A percentile compares a stretch with the other conserved stretches of the same genome.
phyloP scores from a whole-genome alignment of 1,140 invertebrate genomes.

The Cotesia glomerata region DNA sequence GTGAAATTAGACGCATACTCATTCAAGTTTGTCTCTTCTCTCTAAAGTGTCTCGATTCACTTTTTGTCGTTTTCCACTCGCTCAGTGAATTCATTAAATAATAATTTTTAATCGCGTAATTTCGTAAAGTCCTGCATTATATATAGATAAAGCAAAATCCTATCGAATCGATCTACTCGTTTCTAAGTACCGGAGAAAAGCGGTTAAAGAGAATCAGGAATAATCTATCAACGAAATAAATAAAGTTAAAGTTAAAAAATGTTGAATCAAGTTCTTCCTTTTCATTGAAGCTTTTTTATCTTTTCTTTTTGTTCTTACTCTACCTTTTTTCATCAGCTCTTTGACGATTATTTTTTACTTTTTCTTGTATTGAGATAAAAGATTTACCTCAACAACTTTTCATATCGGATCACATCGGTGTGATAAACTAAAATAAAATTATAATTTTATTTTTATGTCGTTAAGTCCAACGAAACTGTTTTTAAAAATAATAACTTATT shows the following conservation, averaged over 20 bases:
- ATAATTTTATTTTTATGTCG: too few relatives aligned
- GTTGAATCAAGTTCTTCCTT: background rate
- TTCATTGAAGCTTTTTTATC: background rate
- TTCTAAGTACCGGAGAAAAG: background rate
- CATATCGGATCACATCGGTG: too few relatives aligned
- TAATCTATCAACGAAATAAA: background rate
- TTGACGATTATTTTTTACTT: slow-evolving; percentile 9
- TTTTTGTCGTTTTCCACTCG: slow-evolving; percentile 17
- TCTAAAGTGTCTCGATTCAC: background rate
- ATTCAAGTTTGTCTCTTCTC: background rate
- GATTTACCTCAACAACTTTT: background rate
- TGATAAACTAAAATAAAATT: too few relatives aligned
- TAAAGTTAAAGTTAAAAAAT: background rate
- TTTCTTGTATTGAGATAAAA: background rate
- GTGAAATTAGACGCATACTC: background rate
- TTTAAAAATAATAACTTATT: background rate
- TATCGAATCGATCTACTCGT: slow-evolving; percentile 10
- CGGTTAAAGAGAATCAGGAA: slow-evolving; percentile 5
- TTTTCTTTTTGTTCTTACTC: background rate
- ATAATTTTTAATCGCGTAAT: slow-evolving; percentile 29
- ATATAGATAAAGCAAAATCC: background rate
- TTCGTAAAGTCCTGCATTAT: background rate
- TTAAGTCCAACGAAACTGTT: background rate
- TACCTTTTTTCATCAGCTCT: background rate
- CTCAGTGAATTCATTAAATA: slow-evolving; percentile 26